A percentile compares a stretch with the other conserved stretches of the same genome.
These are phyloP conservation scores for Hydropsyche betteni DNA, from an alignment of 2,888 invertebrate species.

Conservation along the genomic window DNA sequence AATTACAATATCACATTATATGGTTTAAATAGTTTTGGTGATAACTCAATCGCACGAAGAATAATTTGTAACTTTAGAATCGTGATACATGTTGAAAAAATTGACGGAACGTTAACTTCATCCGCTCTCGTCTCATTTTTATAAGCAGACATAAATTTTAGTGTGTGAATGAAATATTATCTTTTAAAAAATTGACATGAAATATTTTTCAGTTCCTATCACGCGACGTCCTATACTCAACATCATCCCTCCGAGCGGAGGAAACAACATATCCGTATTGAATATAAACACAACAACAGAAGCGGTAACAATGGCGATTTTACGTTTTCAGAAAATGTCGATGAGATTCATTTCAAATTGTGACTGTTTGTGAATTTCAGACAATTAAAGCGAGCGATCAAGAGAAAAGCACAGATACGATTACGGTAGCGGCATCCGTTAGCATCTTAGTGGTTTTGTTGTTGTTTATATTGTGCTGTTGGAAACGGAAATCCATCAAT, in stretches of 20 bases:
- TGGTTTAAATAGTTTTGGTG: no score
- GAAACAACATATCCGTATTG: constrained; percentile 52
- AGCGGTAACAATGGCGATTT: constrained; percentile 54
- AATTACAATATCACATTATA: no score
- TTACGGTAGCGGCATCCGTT: constrained; percentile 33
- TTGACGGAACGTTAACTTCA: no score
- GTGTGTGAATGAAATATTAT: no score
- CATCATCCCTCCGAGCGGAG: constrained; percentile 65
- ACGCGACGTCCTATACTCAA: constrained; percentile 70
- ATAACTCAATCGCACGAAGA: no score
- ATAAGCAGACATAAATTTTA: no score
- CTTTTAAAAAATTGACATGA: no score
- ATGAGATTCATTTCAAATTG: no score
- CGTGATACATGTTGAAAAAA: no score
- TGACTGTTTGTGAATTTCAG: constrained; percentile 33
- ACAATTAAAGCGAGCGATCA: constrained; percentile 32
- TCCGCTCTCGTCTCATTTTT: no score
- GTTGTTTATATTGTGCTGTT: constrained; percentile 50
- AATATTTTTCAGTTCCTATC: constrained; percentile 63
- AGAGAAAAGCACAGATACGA: constrained; percentile 26
- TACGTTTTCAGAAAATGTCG: not conserved
- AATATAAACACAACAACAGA: constrained; percentile 56
- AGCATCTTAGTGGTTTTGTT: constrained; percentile 36
- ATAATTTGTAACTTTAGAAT: no score
- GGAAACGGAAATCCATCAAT: constrained; percentile 52